These are phyloP conservation scores for Coracias cyanogaster DNA, from an alignment of 2,797 vertebrate species.

Conservation along the genomic window DNA sequence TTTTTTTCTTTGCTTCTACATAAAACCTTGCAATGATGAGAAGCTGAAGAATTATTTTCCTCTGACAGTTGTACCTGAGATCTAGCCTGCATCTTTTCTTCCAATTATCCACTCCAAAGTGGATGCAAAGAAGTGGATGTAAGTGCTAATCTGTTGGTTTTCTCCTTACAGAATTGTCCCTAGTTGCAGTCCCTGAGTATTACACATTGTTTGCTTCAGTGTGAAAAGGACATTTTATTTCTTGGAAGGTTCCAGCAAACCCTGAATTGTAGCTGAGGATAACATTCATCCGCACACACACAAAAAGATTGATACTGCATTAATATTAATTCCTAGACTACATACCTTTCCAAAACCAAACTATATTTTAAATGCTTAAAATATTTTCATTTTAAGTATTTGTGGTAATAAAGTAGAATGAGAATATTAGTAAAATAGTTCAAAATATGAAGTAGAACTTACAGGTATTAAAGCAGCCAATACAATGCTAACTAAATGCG, in stretches of 20 bases:
- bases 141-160: neutral
- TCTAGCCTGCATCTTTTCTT: neutral
- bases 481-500: constrained; percentile 63
- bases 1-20: neutral
- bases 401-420: neutral
- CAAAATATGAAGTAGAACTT: neutral
- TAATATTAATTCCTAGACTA: neutral
- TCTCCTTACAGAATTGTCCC: neutral
- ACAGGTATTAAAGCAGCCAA: constrained; percentile 77
- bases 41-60: neutral
- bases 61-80: neutral
- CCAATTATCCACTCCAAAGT: neutral
- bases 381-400: neutral
- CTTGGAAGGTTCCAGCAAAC: neutral
- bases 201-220: neutral
- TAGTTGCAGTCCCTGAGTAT: neutral
- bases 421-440: neutral
- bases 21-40: neutral
- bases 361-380: neutral
- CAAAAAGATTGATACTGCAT: neutral
- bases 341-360: neutral
- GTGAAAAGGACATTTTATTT: neutral
- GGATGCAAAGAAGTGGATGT: no score
- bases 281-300: no score
- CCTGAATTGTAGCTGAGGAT: no score